These are phyloP conservation scores for Argentina silus DNA, from an alignment of 2,797 vertebrate species.

Conservation along the genomic window DNA sequence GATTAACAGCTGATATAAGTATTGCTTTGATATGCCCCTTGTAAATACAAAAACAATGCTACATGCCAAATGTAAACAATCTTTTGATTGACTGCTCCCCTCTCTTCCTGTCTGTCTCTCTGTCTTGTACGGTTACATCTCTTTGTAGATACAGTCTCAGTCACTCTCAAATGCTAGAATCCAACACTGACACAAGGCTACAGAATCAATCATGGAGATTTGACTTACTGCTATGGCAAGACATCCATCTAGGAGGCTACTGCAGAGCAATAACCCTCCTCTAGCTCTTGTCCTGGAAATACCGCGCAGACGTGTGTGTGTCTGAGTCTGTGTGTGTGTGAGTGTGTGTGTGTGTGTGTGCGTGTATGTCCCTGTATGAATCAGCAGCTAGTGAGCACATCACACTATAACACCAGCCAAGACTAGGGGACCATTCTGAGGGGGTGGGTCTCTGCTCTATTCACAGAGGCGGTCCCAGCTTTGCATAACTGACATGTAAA, in stretches of 20 bases:
- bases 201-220: constrained; percentile 19
- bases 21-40: constrained; percentile 31
- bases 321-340: constrained; percentile 26
- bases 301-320: constrained; percentile 17
- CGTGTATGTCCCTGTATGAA: constrained; percentile 61
- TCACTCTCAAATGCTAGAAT: background rate
- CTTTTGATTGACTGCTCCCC: constrained; percentile 18
- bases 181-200: background rate
- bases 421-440: constrained; percentile 59
- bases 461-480: constrained; percentile 55
- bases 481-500: constrained; percentile 83
- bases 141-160: background rate
- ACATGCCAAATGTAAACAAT: constrained; percentile 43
- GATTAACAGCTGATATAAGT: constrained; percentile 29
- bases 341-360: constrained; percentile 23
- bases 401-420: constrained; percentile 57
- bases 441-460: constrained; percentile 70
- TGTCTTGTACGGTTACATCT: background rate
- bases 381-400: constrained; percentile 63
- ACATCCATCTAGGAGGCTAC: constrained; percentile 24
- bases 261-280: constrained; percentile 10
- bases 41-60: constrained; percentile 15
- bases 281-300: constrained; percentile 4
- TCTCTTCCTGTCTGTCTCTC: constrained; percentile 14
- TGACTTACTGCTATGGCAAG: constrained; percentile 34